Percentiles rank a stretch among this genome's conserved stretches.
These are phyloP conservation scores for Trichogramma pretiosum DNA, from an alignment of 1,140 invertebrate genomes.

Conservation along the genomic window DNA sequence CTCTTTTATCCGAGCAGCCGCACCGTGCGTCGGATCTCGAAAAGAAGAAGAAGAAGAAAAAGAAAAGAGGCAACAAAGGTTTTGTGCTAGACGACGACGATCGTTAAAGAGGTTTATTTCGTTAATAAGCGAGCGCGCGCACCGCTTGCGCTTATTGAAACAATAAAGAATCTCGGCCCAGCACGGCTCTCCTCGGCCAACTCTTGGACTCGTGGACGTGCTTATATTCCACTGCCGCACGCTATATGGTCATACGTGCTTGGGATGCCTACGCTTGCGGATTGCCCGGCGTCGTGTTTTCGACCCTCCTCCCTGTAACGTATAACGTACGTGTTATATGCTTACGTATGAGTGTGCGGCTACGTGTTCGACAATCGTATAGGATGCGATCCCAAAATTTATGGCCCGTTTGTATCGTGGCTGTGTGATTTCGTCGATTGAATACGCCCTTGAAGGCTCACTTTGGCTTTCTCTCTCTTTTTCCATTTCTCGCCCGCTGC, in stretches of 20 bases:
- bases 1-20: neutral
- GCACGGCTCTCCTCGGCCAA: neutral
- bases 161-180: slow-evolving; percentile 43
- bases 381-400: no score
- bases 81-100: slow-evolving; percentile 2
- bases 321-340: no score
- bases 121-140: slow-evolving; percentile 43
- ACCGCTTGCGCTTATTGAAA: slow-evolving; percentile 43
- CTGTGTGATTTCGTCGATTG: no score
- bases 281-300: neutral
- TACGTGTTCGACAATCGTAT: no score
- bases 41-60: slow-evolving; percentile 13
- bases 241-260: slow-evolving; percentile 32
- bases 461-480: no score
- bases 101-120: slow-evolving; percentile 47
- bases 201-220: no score
- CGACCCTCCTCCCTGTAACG: no score
- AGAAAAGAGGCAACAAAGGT: slow-evolving; percentile 21
- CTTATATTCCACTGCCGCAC: no score
- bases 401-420: no score
- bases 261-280: slow-evolving; percentile 19
- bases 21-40: neutral
- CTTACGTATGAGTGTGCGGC: no score
- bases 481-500: no score
- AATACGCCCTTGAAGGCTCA: no score